phyloP scores from a whole-genome alignment of 2,797 vertebrate species.

The Lemur catta region DNA sequence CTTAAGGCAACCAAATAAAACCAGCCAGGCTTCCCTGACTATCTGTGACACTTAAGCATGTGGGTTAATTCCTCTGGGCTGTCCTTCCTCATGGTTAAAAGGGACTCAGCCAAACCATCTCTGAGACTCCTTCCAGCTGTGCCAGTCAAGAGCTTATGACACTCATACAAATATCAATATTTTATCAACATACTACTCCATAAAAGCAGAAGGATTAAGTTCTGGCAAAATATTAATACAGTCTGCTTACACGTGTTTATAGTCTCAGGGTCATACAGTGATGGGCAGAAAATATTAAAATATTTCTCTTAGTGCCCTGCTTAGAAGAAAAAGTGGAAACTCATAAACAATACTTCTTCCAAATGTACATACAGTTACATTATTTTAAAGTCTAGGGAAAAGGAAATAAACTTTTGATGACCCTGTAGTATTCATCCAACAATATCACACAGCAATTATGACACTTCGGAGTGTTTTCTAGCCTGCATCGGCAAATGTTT shows the following conservation, averaged over 20 bases:
- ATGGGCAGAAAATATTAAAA: neutral
- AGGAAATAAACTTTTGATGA: neutral
- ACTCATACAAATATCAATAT: neutral
- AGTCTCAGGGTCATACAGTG: neutral
- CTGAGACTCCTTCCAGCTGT: neutral
- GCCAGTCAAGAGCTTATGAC: neutral
- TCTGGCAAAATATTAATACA: neutral
- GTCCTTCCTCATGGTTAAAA: neutral
- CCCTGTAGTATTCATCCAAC: neutral
- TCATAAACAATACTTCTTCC: neutral
- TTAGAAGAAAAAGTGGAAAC: neutral
- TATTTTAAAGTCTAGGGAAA: neutral
- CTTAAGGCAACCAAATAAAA: neutral
- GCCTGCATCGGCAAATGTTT: neutral
- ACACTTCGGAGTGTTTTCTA: neutral
- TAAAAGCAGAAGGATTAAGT: neutral
- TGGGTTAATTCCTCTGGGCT: neutral
- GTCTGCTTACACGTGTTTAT: neutral
- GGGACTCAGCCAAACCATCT: neutral
- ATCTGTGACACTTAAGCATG: neutral
- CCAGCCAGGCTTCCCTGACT: neutral
- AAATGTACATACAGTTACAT: neutral
- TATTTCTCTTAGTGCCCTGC: neutral
- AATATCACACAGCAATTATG: neutral
- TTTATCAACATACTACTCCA: neutral